A percentile compares a stretch with the other conserved stretches of the same genome.
Evolutionary conservation across 2,113 vertebrate genomes (phyloP).

Genomic region (Microtus oregoni): DNA sequence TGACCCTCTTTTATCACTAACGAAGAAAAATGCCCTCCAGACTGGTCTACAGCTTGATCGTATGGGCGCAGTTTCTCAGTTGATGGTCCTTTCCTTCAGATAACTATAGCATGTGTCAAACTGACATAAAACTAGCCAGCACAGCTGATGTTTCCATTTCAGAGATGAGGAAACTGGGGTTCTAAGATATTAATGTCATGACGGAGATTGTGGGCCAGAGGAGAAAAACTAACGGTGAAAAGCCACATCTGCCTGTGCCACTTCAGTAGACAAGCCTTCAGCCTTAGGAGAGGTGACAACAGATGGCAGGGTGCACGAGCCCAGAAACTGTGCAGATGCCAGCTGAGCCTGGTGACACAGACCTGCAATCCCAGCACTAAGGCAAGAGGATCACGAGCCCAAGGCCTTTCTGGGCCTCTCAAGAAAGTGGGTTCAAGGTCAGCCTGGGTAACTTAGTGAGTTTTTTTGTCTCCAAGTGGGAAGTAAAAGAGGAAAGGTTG

Average conservation of each 20-base stretch:
- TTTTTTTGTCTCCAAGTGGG: background rate
- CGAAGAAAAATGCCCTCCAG: background rate
- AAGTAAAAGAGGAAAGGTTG: background rate
- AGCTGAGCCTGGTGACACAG: background rate
- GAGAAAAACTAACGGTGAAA: background rate
- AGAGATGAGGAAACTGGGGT: background rate
- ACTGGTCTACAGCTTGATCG: background rate
- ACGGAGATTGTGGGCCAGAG: background rate
- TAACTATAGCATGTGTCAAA: background rate
- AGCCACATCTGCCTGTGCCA: rapidly evolving
- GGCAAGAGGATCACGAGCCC: no score
- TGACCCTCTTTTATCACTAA: background rate
- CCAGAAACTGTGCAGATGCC: background rate
- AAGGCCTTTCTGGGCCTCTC: background rate
- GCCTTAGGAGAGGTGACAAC: background rate
- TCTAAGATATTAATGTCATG: background rate
- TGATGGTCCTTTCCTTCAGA: background rate
- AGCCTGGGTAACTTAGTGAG: background rate
- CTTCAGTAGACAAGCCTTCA: background rate
- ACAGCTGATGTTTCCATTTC: background rate
- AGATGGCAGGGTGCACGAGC: rapidly evolving
- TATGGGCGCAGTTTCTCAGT: background rate
- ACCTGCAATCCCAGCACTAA: background rate
- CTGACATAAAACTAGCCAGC: background rate
- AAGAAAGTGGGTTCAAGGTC: background rate